Base-by-base conservation (phyloP, 1,140 invertebrate genomes). In the Drosophila subobscura region DNA sequence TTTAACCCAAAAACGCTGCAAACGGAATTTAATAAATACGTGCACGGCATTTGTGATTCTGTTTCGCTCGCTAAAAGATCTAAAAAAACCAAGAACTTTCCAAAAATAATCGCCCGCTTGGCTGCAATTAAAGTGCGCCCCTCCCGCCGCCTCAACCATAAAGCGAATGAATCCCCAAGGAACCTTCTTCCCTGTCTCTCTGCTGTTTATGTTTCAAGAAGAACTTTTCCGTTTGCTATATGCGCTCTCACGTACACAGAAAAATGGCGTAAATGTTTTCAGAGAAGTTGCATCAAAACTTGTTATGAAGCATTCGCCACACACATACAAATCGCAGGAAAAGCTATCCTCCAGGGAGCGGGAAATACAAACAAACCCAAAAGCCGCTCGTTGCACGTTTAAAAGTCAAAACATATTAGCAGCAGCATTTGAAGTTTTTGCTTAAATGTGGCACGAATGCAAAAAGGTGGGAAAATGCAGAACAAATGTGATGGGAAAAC, bases 21-120 rank as follows among this genome's bases (percentile, higher is more conserved):
- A 84, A 76, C 80, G 79, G 72, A 85, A 84, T 84, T 85, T 85
- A 84, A 84, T 84, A 85, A 85, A 77, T 80, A 84, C 80, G 80
- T 84, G 80, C 72, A 63, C 61, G 75, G 80, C 77, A 85, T 84
- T 80, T 68, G 61, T 66, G 58, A 84, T 85, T 85, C 51, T 56
- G 42, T 44, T 53, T 59, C 37, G 57, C 58, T 57, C 22, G 20
- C 55, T 58, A n/a, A 42, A 76, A 56, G 47, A 23, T 67, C 65
- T 78, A 51, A 57, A 64, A 41, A 42, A 50, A 44, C 72, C 42
- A 72, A 85, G 77, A 75, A 71, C 83, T 84, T 72, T 14, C 65
- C 65, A 53, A 59, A 59, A 72, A 77, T 84, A 84, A 85, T 84
- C 79, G 76, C 76, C 76, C 72, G 79, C 60, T 72, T 77, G 80